Base-by-base conservation (phyloP, 2,113 vertebrate genomes). In the Notechis scutatus region DNA sequence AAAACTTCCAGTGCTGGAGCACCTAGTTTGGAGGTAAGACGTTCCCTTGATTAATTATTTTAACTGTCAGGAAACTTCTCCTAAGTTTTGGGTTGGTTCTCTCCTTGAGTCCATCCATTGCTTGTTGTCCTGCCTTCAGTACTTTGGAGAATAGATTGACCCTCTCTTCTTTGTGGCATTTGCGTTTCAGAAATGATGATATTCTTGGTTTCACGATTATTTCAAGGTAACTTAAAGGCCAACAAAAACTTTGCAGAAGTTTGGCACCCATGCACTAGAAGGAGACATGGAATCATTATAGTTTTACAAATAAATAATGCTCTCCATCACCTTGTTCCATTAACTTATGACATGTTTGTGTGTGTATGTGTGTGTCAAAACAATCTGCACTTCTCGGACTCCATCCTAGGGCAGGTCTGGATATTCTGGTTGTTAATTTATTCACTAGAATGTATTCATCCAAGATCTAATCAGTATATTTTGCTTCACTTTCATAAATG, bases 381-480 rank as follows among this genome's bases (percentile, higher is more conserved):
- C 34, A 42, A 42, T 21, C 74, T 81, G 15, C n/a, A 18, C 34
- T 10, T 92, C 20, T 61, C 34, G 42, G 87, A 50, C 47, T 92
- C 34, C 50, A 74, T 74, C 34, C 50, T 69, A 55, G 14, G 88
- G 23, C 15, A 56, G 54, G 57, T 74, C 59, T 88, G 14, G 21
- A 92, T 50, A 21, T 74, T 29, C 26, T 81, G 87, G 24, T 18
- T 81, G 50, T 89, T 45, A 81, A 64, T 54, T 2, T 69, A 92
- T 88, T 64, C 56, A 54, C 57, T 39, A 52, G 23, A 74, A 74
- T 89, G 50, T 86, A 59, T 85, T 85, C 14, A 52, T 69, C 57
- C 34, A 95, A 96, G 95, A 90, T 91, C 93, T 95, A 95, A 94
- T 93, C 95, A 95, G 91, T 95, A 96, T 97, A 97, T 95, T 96